Base-by-base conservation (phyloP, 92 coral and sea anemone genomes). In the Actinernus sp. region DNA sequence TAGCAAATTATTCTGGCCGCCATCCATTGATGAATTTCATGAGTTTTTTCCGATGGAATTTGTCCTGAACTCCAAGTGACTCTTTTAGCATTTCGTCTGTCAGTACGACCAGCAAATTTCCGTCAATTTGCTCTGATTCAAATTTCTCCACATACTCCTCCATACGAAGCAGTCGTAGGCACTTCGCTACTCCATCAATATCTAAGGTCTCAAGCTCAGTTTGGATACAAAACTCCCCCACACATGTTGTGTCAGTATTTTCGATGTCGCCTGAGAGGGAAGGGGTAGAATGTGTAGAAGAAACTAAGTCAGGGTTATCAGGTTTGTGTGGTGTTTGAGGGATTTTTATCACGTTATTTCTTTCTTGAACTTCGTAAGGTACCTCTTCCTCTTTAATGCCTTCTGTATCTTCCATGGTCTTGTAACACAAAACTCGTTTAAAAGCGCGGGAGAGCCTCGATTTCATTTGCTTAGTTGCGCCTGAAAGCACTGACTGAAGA, bases 171-270 rank as follows among this genome's bases (percentile, higher is more conserved):
- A 23, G 27, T 13, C 37, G 11, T 34, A 59, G 45, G 12, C 66
- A 59, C 30, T 59, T 24, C 17, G 67, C 65, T 1, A 79, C 65
- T 26, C 61, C 73, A 19, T 52, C 4, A 21, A 79, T 59, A 10
- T 71, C 46, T 2, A 78, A 31, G 14, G 22, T 1, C 1, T 26
- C 9, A 17, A 76, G 68, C 24, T 68, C 66, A 26, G 41, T 49
- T 2, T 78, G 83, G 31, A 71, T 23, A 21, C n/a, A 0, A 3
- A 21, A 31, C 21, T 4, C 16, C 14, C 43, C 14, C 36, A 16
- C 29, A 26, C 25, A n/a, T 26, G 30, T 22, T 18, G 18, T 14
- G 14, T 36, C 41, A 7, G 41, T n/a, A n/a, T n/a, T n/a, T n/a
- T n/a, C n/a, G n/a, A n/a, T n/a, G n/a, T n/a, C n/a, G n/a, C n/a